phyloP scores from a whole-genome alignment of 2,888 invertebrate species.

The Agrotis ipsilon region DNA sequence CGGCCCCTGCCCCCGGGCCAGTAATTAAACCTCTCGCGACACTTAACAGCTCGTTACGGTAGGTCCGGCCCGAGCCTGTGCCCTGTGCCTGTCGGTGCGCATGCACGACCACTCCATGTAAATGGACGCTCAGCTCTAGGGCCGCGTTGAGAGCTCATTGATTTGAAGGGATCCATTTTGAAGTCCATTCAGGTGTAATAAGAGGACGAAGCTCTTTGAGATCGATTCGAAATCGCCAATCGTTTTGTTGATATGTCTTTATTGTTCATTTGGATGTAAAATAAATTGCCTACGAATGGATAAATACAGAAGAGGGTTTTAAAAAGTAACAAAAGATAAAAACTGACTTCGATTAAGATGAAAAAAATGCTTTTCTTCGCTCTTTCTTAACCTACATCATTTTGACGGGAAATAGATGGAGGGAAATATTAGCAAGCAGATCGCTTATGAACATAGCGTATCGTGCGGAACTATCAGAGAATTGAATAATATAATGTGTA shows the following conservation, averaged over 20 bases:
- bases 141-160: constrained; percentile 18
- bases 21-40: constrained; percentile 81
- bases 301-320: too few relatives aligned
- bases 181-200: constrained; percentile 31
- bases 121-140: constrained; percentile 34
- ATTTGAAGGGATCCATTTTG: constrained; percentile 21
- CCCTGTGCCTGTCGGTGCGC: constrained; percentile 2
- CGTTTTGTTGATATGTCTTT: constrained; percentile 1
- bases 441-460: constrained; percentile 40
- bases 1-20: constrained; percentile 33
- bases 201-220: constrained; percentile 7
- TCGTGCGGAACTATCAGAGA: constrained; percentile 41
- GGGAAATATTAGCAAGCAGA: constrained; percentile 5
- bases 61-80: constrained; percentile 73
- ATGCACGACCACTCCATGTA: constrained; percentile 41
- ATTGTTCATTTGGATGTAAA: neutral
- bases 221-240: neutral
- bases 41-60: constrained; percentile 80
- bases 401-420: constrained; percentile 1
- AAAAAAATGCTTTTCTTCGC: neutral
- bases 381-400: constrained; percentile 1
- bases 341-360: too few relatives aligned
- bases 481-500: constrained; percentile 48
- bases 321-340: neutral
- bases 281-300: neutral